A percentile compares a stretch with the other conserved stretches of the same genome.
Conservation (phyloP, 2,888 invertebrate genomes). For the Drosophila testacea region DNA sequence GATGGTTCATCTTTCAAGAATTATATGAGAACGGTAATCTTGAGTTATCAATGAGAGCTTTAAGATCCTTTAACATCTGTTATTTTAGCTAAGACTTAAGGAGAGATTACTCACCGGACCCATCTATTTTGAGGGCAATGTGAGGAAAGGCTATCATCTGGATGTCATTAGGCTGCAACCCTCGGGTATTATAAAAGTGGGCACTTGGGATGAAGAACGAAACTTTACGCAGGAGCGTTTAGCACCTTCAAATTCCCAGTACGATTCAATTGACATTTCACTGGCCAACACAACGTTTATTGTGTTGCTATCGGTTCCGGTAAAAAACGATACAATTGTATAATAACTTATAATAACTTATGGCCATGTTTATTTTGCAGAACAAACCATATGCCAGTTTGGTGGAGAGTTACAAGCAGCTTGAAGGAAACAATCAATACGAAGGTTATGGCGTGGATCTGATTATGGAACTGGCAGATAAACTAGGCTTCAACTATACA, state of each 20-base stretch:
- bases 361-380: conserved; percentile 44
- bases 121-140: conserved; percentile 92
- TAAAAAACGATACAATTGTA: conserved; percentile 58
- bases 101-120: conserved; percentile 88
- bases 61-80: not conserved
- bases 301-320: conserved; percentile 90
- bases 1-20: conserved; percentile 94
- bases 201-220: conserved; percentile 89
- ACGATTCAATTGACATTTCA: conserved; percentile 87
- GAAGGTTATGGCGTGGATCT: conserved; percentile 96
- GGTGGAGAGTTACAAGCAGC: conserved; percentile 88
- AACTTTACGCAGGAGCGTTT: conserved; percentile 87
- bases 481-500: conserved; percentile 93
- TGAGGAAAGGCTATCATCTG: conserved; percentile 89
- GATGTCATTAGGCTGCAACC: conserved; percentile 89
- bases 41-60: not conserved
- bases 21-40: conserved; percentile 86
- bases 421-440: conserved; percentile 92
- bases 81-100: conserved; percentile 65
- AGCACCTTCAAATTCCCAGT: conserved; percentile 84
- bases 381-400: conserved; percentile 94
- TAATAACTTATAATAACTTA: not conserved
- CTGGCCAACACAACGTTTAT: conserved; percentile 90
- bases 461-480: conserved; percentile 91
- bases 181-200: conserved; percentile 89